Evolutionary conservation across 2,888 invertebrate species (phyloP).

Genomic region (Euspilapteryx auroguttella): DNA sequence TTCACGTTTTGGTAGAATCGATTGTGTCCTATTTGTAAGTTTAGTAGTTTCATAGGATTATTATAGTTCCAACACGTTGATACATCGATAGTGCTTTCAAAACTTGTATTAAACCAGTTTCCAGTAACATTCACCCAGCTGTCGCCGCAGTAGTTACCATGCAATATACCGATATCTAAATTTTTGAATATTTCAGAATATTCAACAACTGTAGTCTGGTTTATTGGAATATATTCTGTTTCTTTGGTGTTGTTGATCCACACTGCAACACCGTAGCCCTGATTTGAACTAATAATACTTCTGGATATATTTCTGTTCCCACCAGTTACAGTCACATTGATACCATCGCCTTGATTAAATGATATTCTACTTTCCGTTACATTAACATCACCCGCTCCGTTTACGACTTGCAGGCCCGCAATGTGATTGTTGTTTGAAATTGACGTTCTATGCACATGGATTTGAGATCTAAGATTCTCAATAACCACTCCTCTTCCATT

Average conservation of each 20-base stretch:
- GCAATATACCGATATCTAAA: constrained; percentile 82
- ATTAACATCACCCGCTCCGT: constrained; percentile 93
- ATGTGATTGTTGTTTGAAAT: constrained; percentile 87
- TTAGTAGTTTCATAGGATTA: constrained; percentile 48
- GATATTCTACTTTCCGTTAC: constrained; percentile 88
- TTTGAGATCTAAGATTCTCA: constrained; percentile 85
- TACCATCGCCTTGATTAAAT: constrained; percentile 90
- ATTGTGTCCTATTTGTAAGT: constrained; percentile 84
- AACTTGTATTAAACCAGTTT: constrained; percentile 82
- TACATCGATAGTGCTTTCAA: constrained; percentile 78
- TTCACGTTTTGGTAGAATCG: constrained; percentile 75
- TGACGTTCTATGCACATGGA: constrained; percentile 82
- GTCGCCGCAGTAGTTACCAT: constrained; percentile 90
- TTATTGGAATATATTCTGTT: constrained; percentile 76
- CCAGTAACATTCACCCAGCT: constrained; percentile 89
- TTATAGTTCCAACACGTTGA: constrained; percentile 78
- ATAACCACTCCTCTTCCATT: constrained; percentile 93
- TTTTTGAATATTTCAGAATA: constrained; percentile 88
- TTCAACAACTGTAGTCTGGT: constrained; percentile 85
- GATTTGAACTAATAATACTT: constrained; percentile 83
- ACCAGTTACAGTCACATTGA: constrained; percentile 94
- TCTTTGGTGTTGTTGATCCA: constrained; percentile 86
- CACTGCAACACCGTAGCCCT: constrained; percentile 84
- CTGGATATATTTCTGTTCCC: constrained; percentile 91
- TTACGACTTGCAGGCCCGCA: constrained; percentile 87